These are phyloP conservation scores for Argynnis bischoffii DNA, from an alignment of 2,888 invertebrate genomes.

Conservation along the genomic window DNA sequence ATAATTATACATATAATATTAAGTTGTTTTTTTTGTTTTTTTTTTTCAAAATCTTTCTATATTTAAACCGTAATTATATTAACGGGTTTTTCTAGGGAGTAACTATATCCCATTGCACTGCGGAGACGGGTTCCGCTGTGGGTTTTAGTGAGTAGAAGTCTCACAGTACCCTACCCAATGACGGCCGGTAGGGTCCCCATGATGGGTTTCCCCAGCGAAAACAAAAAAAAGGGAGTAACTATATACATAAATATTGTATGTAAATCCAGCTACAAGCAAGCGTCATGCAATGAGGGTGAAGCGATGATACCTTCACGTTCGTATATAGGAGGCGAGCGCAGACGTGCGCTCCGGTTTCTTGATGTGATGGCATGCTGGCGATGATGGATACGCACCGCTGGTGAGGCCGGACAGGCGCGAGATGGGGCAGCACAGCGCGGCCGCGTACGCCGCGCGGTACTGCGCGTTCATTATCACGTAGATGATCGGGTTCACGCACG, in stretches of 20 bases:
- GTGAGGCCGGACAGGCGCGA: constrained; percentile 81
- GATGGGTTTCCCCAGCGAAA: no score
- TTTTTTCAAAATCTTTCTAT: no score
- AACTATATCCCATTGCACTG: no score
- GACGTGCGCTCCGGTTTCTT: constrained; percentile 68
- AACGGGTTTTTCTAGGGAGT: no score
- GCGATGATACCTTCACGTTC: constrained; percentile 73
- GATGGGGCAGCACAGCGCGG: constrained; percentile 87
- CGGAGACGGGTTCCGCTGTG: no score
- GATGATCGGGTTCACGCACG: constrained; percentile 96
- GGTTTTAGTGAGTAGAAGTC: no score
- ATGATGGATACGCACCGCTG: constrained; percentile 82
- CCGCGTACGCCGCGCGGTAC: constrained; percentile 94
- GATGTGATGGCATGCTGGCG: constrained; percentile 64
- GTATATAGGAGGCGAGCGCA: constrained; percentile 66
- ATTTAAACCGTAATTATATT: no score
- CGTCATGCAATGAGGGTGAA: constrained; percentile 24
- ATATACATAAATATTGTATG: neutral
- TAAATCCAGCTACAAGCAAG: neutral
- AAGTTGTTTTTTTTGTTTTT: no score
- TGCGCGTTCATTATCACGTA: constrained; percentile 98
- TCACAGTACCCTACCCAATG: no score
- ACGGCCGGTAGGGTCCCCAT: no score
- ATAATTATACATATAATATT: no score
- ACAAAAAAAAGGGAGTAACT: no score